Evolutionary conservation across 2,113 vertebrate genomes (phyloP), one percentile per base, ranked within the genome.

Genomic region (Tapirus terrestris): DNA sequence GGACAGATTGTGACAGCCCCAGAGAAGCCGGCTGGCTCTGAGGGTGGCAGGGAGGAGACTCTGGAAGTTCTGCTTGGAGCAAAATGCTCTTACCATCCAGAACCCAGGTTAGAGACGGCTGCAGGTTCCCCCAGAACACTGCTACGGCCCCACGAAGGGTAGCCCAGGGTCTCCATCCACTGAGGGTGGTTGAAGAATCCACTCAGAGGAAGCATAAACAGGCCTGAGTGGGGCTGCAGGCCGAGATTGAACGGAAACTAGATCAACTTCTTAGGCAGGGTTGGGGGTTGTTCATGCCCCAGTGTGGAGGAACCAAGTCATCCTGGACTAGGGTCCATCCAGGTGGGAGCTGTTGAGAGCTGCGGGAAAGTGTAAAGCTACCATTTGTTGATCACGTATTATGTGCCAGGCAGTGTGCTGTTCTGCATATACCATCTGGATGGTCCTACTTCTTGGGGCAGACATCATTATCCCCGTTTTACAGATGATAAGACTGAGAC

Each of bases 351-450:
- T 75, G 3, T 6, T 60, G 70, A 81, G 56, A 31, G 16, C 77
- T 23, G 10, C 8, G 10, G 61, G 10, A 45, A 60, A 31, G 14
- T 29, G 1, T n/a, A 51, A 63, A 9, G 27, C 39, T 58, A 2
- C 73, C 2, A 0, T 61, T 18, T 21, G 2, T 18, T 21, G 60
- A 16, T 20, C 13, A 2, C 51, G 3, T 27, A 14, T 8, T 60
- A 48, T 25, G 45, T 20, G 29, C 36, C 65, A 36, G 21, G 67
- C 51, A 12, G 48, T 29, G 17, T 10, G 39, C 76, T 56, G 1
- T 87, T 82, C 13, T 33, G 48, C 33, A 31, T 6, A 3, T 2
- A 67, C 29, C 70, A 12, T 60, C 83, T 36, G 16, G 2, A 63
- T 9, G 72, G 70, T 48, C 12, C 39, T 67, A 2, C 36, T 8